A percentile compares a stretch with the other conserved stretches of the same genome.
Evolutionary conservation across 1,140 invertebrate genomes (phyloP).

Genomic region (Lysiphlebus fabarum): DNA sequence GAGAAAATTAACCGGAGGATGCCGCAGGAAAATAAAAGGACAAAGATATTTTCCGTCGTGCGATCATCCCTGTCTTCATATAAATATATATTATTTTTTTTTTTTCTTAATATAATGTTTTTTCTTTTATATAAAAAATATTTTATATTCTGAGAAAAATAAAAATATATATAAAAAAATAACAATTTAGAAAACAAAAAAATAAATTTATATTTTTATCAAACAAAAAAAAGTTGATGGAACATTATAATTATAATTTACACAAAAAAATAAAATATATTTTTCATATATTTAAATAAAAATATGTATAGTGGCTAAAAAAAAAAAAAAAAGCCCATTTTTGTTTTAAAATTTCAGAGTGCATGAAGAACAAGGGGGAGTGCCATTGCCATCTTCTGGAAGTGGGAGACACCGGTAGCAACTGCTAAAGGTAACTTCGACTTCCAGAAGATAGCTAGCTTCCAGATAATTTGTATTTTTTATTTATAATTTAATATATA

Average conservation of each 20-base stretch:
- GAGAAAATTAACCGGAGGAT: conserved; percentile 10
- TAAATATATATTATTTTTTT: conserved; percentile 9
- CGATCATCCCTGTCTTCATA: conserved; percentile 6
- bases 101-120: not conserved
- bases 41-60: conserved; percentile 8
- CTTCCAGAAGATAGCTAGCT: conserved; percentile 62
- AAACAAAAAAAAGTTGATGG: not conserved
- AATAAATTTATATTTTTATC: not conserved
- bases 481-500: too few relatives aligned
- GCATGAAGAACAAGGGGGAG: conserved; percentile 60
- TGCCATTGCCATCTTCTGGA: conserved; percentile 62
- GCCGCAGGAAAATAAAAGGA: conserved; percentile 10
- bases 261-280: conserved; percentile 1
- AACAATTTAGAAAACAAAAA: too few relatives aligned
- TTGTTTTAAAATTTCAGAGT: conserved; percentile 64
- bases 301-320: conserved; percentile 33
- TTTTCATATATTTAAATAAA: not conserved
- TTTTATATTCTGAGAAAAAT: not conserved
- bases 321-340: conserved; percentile 48
- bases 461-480: conserved; percentile 27
- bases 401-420: conserved; percentile 61
- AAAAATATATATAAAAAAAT: not conserved
- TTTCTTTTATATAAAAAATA: conserved; percentile 2
- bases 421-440: conserved; percentile 61
- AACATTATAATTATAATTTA: not conserved